Base-by-base conservation (phyloP, 2,113 vertebrate genomes). In the Willisornis vidua region DNA sequence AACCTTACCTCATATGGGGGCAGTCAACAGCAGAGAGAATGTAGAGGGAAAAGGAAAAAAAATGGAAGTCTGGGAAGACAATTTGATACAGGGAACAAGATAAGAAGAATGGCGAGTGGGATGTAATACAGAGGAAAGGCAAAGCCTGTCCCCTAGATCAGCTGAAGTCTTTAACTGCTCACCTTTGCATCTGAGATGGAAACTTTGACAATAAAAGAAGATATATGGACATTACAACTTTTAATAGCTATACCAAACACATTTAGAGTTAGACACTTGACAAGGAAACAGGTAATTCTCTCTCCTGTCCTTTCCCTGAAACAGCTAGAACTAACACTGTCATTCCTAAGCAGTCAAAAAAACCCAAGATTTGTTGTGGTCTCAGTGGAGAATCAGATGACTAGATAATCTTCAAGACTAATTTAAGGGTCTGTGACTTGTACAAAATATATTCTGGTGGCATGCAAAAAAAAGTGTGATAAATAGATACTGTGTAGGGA, bases 281-380 rank as follows among this genome's bases (percentile, higher is more conserved):
- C 58, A 91, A 79, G 41, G 14, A 51, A 91, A 76, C 49, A 66
- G 6, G 3, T 77, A 84, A 93, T 83, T 72, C n/a, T 91, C 35
- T 31, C 58, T 85, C 61, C 58, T 37, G 15, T 66, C 45, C 41
- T 73, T 73, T 78, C 28, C 17, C 58, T 66, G n/a, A 78, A 72
- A 85, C 24, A 29, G n/a, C 11, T 17, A 87, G 37, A 85, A 73
- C 6, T 79, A 39, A 75, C 79, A 24, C 16, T 63, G 26, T 71
- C 48, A 49, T 77, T 77, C 59, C 39, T 35, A 73, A 71, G 24
- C 45, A 85, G 29, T 22, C 29, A 79, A 26, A 73, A 89, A 80
- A 81, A 13, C n/a, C n/a, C 18, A 71, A 59, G 48, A 46, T 15
- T 13, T 74, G 15, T 33, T 87, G 13, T 23, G 62, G 24, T 72